Evolutionary conservation across 2,888 invertebrate genomes (phyloP).

Genomic region (Nephrocerus scutellatus): DNA sequence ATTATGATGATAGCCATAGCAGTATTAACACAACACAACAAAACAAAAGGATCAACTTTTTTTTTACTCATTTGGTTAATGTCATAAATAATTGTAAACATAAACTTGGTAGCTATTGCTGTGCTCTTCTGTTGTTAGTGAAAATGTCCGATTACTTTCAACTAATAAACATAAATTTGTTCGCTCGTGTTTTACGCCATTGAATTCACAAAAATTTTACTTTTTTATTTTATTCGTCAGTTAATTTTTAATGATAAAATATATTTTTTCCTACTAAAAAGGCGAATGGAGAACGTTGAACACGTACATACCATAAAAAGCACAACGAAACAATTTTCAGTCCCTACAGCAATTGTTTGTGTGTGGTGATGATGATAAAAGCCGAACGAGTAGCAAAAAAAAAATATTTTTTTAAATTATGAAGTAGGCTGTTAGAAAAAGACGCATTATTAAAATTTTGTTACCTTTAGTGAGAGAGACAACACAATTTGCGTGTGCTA

Average conservation of each 20-base stretch:
- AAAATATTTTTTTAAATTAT: no score
- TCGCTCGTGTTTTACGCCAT: slow-evolving; percentile 3
- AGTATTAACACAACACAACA: slow-evolving; percentile 10
- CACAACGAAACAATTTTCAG: no score
- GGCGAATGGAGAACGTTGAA: no score
- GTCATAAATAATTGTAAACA: slow-evolving; percentile 32
- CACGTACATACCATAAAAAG: no score
- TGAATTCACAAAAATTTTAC: slow-evolving; percentile 2
- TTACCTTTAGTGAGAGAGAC: slow-evolving; percentile 11
- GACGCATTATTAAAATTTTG: no score
- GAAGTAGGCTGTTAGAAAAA: no score
- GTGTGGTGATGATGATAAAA: no score
- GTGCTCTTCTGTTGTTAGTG: slow-evolving; percentile 8
- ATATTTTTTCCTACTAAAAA: no score
- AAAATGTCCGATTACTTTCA: slow-evolving; percentile 13
- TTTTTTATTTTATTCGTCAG: not conserved
- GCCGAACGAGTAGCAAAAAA: no score
- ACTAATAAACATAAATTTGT: slow-evolving; percentile 5
- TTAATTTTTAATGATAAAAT: slow-evolving; percentile 4
- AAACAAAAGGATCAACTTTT: slow-evolving; percentile 17
- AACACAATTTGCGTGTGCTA: slow-evolving; percentile 10
- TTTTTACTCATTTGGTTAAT: no score
- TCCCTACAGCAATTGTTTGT: no score
- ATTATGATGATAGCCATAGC: no score
- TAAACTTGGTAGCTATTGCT: slow-evolving; percentile 20